Conservation (phyloP, 2,113 vertebrate genomes). For the Paracanthobrama guichenoti region DNA sequence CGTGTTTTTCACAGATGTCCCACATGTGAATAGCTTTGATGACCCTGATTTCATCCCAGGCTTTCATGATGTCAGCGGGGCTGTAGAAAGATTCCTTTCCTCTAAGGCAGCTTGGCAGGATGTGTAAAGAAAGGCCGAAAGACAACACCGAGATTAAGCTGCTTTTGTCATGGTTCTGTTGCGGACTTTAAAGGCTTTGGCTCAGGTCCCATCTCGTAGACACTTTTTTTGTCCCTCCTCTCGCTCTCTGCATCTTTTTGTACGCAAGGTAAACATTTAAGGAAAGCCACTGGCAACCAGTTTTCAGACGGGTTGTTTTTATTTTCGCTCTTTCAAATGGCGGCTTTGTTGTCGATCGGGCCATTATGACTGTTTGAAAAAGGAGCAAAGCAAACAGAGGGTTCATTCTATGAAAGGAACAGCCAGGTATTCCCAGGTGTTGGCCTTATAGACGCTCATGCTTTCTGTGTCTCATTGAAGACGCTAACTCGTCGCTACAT, state of each 20-base stretch:
- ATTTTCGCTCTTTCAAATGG: conserved; percentile 61
- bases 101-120: conserved; percentile 68
- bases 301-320: conserved; percentile 62
- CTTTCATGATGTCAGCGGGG: conserved; percentile 71
- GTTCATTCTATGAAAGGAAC: conserved; percentile 58
- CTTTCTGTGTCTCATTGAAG: conserved; percentile 47
- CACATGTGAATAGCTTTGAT: conserved; percentile 63
- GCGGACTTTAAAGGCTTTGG: conserved; percentile 83
- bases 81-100: conserved; percentile 75
- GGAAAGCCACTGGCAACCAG: conserved; percentile 37
- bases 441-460: conserved; percentile 45
- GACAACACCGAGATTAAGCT: conserved; percentile 84
- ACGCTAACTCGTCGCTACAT: conserved; percentile 26
- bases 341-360: conserved; percentile 69
- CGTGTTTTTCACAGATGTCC: conserved; percentile 56
- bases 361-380: conserved; percentile 64
- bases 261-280: conserved; percentile 70
- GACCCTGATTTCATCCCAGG: conserved; percentile 57
- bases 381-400: conserved; percentile 70
- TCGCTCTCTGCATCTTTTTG: conserved; percentile 61
- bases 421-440: conserved; percentile 72
- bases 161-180: conserved; percentile 86
- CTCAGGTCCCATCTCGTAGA: conserved; percentile 78
- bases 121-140: conserved; percentile 76
- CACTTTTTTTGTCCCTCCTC: conserved; percentile 71